Evolutionary conservation across 2,797 vertebrate genomes (phyloP), one percentile per base, ranked within the genome.

Genomic region (Garrulus glandarius): DNA sequence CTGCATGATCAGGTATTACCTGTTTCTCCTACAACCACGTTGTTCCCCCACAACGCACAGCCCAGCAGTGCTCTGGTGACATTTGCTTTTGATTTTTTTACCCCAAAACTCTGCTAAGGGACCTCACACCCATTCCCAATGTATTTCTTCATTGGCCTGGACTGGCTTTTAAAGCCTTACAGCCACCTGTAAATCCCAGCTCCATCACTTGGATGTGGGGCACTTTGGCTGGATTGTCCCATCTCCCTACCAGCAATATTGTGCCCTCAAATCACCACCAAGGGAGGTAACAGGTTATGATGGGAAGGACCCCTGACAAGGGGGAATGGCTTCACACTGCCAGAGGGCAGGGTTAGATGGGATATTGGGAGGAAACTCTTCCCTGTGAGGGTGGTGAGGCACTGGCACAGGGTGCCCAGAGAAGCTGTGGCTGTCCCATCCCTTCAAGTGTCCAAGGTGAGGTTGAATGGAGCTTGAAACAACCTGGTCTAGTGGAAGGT

Each of bases 91-190:
- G 19, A 17, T 37, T n/a, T 65, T 11, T 13, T 15, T 5, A 27
- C 10, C 53, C 53, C 61, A 21, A 47, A 79, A 26, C 19, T 23
- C 76, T 14, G 18, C n/a, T 10, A 8, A 29, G 15, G 3, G 11
- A 52, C 52, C 30, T 59, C 5, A 2, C 0, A 0, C 6, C 30
- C 29, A 37, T 26, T 30, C 20, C 60, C 2, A 0, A 14, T 30
- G 0, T 3, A 24, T 32, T 52, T 47, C 37, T 23, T 12, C 24
- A 8, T 3, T 21, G 30, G 23, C 21, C 11, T 24, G 30, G 9
- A 15, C 9, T 14, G 26, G 4, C 49, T 87, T 55, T 18, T 9
- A 37, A 44, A 69, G 15, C 26, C 32, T 2, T 13, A 7, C 17
- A 19, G 20, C 11, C 4, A 14, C 47, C 43, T 5, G n/a, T 30